Evolutionary conservation across 2,888 invertebrate species (phyloP).

Genomic region (Sinotaia quadrata): DNA sequence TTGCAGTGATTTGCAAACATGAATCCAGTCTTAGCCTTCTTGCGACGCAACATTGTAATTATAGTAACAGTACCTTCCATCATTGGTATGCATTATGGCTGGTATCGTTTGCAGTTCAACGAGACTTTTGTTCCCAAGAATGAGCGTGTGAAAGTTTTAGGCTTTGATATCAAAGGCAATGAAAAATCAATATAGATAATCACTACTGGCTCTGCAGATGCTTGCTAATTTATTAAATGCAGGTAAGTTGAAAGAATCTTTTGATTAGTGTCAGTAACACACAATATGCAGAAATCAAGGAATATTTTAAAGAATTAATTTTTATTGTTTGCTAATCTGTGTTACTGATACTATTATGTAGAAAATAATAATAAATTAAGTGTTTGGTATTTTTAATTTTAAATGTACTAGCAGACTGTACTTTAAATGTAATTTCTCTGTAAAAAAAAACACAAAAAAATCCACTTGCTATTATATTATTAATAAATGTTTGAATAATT

Average conservation of each 20-base stretch:
- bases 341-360: too few species aligned
- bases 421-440: neutral
- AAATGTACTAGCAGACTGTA: neutral
- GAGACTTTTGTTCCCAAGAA: slow-evolving; percentile 34
- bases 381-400: neutral
- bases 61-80: slow-evolving; percentile 28
- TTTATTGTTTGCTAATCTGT: too few species aligned
- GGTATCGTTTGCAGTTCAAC: slow-evolving; percentile 39
- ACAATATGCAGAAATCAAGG: too few species aligned
- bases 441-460: neutral
- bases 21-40: slow-evolving; percentile 26
- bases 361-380: too few species aligned
- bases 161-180: slow-evolving; percentile 19
- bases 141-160: slow-evolving; percentile 31
- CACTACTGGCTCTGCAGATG: too few species aligned
- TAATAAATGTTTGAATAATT: too few species aligned
- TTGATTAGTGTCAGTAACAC: too few species aligned
- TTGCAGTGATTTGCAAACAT: too few species aligned
- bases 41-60: slow-evolving; percentile 25
- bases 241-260: too few species aligned
- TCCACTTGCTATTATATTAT: neutral
- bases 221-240: too few species aligned
- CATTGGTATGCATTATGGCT: slow-evolving; percentile 34
- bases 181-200: neutral
- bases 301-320: too few species aligned